Conservation (phyloP, 2,888 invertebrate species). For the Plemyria rubiginata region DNA sequence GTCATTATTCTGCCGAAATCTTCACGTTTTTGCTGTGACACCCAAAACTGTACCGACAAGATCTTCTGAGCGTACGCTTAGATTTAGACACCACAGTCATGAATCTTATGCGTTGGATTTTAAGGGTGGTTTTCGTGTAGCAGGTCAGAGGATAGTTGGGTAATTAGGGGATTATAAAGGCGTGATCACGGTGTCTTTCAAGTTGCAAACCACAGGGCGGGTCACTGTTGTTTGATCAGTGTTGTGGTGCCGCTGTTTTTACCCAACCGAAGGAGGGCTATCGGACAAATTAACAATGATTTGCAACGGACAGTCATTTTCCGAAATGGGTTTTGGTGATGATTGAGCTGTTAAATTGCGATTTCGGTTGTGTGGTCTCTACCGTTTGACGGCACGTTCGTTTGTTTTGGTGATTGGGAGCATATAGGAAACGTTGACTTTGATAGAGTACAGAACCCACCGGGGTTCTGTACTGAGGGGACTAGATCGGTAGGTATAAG, state of each 20-base stretch:
- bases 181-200: constrained; percentile 31
- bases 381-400: constrained; percentile 25
- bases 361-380: constrained; percentile 31
- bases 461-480: background rate
- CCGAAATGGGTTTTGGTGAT: constrained; percentile 25
- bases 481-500: background rate
- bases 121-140: constrained; percentile 11
- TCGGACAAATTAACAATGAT: constrained; percentile 68
- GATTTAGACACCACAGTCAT: background rate
- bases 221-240: constrained; percentile 58
- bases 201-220: constrained; percentile 43
- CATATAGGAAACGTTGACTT: background rate
- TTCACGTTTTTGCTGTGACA: constrained; percentile 26
- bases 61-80: background rate
- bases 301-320: constrained; percentile 43
- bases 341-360: constrained; percentile 27
- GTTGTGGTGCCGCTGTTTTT: constrained; percentile 56
- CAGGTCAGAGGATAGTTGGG: constrained; percentile 1
- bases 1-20: constrained; percentile 66
- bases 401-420: background rate
- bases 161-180: constrained; percentile 26
- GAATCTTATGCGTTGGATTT: background rate
- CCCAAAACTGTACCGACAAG: background rate
- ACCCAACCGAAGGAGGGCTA: background rate
- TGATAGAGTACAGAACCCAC: no score